Conservation (phyloP, 2,113 vertebrate species). For the Alectura lathami region DNA sequence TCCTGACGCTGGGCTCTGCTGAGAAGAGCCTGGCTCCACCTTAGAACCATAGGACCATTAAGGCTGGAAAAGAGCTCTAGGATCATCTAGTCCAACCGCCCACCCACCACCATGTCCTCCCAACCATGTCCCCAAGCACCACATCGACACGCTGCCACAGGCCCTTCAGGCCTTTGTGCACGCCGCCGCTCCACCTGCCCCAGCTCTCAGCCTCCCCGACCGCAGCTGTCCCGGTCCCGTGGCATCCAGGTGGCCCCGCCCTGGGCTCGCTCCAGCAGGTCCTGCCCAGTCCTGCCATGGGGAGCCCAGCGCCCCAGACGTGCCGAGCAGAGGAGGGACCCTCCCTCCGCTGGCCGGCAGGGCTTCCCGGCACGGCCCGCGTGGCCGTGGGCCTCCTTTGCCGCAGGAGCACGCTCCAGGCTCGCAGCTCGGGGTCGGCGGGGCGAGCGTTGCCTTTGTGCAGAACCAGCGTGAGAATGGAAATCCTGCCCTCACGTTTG, state of each 20-base stretch:
- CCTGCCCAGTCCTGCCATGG: too few species aligned
- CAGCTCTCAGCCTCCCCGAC: not conserved
- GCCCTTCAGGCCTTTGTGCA: too few species aligned
- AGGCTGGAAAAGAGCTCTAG: too few species aligned
- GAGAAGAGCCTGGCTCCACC: not conserved
- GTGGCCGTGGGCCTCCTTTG: not conserved
- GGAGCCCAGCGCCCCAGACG: not conserved
- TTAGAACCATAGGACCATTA: not conserved
- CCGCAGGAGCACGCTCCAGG: accelerated
- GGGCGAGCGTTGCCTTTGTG: accelerated
- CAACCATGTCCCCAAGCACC: too few species aligned
- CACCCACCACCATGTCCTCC: too few species aligned
- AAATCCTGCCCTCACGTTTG: not conserved
- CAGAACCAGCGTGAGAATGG: not conserved
- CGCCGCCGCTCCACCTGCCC: not conserved
- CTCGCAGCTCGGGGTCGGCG: not conserved
- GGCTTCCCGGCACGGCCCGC: not conserved
- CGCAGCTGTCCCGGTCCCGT: not conserved
- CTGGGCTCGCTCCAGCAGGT: not conserved
- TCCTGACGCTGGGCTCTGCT: not conserved
- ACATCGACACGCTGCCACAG: too few species aligned
- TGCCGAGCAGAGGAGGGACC: not conserved
- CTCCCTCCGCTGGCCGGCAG: not conserved
- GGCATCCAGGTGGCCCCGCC: not conserved
- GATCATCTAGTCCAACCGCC: too few species aligned